Base-by-base conservation (phyloP, 2,888 invertebrate species). In the Tinea semifulvella region DNA sequence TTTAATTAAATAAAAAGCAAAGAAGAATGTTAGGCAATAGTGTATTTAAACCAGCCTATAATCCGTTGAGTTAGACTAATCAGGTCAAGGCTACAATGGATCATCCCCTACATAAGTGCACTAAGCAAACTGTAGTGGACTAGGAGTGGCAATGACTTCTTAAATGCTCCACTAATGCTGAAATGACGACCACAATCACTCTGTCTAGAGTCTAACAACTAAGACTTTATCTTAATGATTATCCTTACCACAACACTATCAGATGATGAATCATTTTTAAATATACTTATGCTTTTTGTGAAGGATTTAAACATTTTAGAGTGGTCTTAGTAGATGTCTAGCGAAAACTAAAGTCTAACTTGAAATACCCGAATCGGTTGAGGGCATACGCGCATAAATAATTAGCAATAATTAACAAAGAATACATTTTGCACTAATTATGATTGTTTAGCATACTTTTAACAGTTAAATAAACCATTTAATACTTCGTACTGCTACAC, bases 241-340 rank as follows among this genome's bases (percentile, higher is more conserved):
- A 14, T 10, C 13, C 26, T 22, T 13, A 25, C 25, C 19, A 13
- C 11, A 22, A 13, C 8, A 5, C 13, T 22, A 16, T 26, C 20
- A 22, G 4, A 8, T 42, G 42, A 26, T 20, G 19, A 26, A 47
- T 31, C 14, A 28, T 36, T 22, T 31, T 31, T 31, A 31, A 31
- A 31, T 13, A 31, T 4, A 13, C 13, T 31, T n/a, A 31, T 13
- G 7, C 31, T 31, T 13, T 31, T 31, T 14, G 2, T 31, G 6
- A 31, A 13, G 7, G 5, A 11, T 31, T 11, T 31, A 31, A 31
- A 31, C 31, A 31, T 31, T 11, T 14, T 31, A 14, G 14, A 13
- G 14, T 13, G 31, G 14, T 14, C 31, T 31, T 13, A 11, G 13
- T 13, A 14, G 4, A 27, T 7, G 31, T 31, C 14, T 31, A 31